Percentiles rank a stretch among this genome's conserved stretches.
Conservation (phyloP, 2,113 vertebrate species). For the Sitta europaea region DNA sequence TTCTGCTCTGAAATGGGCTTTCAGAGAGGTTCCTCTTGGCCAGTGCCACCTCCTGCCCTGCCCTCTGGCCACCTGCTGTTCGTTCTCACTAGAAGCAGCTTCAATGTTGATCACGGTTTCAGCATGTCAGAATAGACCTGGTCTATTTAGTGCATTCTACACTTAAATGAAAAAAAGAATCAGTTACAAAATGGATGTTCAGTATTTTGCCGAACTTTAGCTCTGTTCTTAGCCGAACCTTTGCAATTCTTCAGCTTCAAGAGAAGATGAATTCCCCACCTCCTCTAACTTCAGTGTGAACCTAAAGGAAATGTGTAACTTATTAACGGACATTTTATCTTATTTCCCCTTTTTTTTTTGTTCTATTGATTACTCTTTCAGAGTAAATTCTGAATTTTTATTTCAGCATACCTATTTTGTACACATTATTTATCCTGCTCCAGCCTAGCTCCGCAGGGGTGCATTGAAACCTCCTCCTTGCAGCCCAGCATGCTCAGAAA, state of each 20-base stretch:
- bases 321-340: neutral
- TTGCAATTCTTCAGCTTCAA: neutral
- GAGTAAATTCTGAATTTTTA: neutral
- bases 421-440: fast-evolving
- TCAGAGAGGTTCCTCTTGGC: neutral
- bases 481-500: neutral
- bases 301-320: neutral
- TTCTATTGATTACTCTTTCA: neutral
- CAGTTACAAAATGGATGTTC: neutral
- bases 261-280: neutral
- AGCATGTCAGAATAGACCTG: neutral
- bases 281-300: neutral
- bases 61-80: neutral
- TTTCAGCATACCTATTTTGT: neutral
- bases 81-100: neutral
- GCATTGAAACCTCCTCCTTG: neutral
- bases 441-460: neutral
- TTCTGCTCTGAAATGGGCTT: neutral
- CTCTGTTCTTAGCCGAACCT: neutral
- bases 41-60: neutral
- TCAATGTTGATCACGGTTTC: neutral
- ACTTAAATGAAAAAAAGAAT: neutral
- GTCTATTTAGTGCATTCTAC: neutral
- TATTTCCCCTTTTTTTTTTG: neutral
- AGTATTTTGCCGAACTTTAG: neutral